Percentiles rank a stretch among this genome's conserved stretches.
phyloP scores from a whole-genome alignment of 1,140 invertebrate genomes.

The Camponotus pennsylvanicus region DNA sequence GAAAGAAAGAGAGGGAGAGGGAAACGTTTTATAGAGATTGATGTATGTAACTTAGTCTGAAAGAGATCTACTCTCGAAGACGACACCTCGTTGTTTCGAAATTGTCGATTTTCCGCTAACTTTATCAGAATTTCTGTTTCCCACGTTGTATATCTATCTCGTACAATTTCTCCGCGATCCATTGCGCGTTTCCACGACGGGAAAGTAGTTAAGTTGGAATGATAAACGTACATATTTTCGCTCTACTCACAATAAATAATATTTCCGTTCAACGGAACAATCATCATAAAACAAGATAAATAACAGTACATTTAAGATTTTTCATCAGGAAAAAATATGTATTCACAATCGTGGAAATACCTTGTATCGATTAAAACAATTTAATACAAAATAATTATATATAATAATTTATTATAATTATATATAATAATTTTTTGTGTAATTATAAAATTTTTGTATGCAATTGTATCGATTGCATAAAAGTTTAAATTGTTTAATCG shows the following conservation, averaged over 20 bases:
- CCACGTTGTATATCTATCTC: background rate
- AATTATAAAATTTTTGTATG: too few species aligned
- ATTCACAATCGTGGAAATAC: background rate
- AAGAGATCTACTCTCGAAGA: constrained; percentile 1
- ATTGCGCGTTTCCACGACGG: constrained; percentile 43
- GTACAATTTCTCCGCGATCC: background rate
- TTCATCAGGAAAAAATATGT: constrained; percentile 2
- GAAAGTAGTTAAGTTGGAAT: constrained; percentile 51
- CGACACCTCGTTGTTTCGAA: background rate
- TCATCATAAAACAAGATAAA: background rate
- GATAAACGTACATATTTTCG: constrained; percentile 31
- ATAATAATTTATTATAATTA: too few species aligned
- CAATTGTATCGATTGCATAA: too few species aligned
- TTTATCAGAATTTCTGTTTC: constrained; percentile 39
- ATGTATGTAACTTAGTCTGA: background rate
- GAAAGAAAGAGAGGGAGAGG: too few species aligned
- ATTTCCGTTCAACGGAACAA: background rate
- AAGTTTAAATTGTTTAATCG: too few species aligned
- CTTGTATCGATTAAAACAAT: too few species aligned
- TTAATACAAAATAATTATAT: too few species aligned
- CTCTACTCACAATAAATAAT: constrained; percentile 22
- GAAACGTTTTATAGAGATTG: background rate
- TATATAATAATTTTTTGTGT: too few species aligned
- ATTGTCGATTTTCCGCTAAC: constrained; percentile 13
- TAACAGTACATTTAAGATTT: background rate